Evolutionary conservation across 2,113 vertebrate genomes (phyloP).

Genomic region (Peucedramus taeniatus): DNA sequence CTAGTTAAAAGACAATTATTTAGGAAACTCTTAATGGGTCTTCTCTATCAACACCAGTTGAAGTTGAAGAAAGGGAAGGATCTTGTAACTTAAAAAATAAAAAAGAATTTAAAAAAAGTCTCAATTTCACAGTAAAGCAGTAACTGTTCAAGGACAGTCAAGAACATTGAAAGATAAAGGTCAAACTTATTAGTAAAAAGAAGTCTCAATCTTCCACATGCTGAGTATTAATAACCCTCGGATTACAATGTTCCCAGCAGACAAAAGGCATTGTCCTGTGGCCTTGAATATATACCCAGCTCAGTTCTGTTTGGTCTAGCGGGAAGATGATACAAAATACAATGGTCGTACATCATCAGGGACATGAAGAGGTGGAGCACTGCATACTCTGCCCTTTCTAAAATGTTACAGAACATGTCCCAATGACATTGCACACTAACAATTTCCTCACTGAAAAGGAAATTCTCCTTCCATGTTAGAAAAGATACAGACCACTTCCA

Average conservation of each 20-base stretch:
- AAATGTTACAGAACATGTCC: neutral
- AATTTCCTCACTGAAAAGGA: neutral
- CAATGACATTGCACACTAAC: neutral
- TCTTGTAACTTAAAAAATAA: neutral
- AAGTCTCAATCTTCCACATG: neutral
- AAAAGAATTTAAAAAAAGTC: neutral
- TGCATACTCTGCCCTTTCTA: neutral
- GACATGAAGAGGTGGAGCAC: neutral
- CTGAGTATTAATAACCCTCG: neutral
- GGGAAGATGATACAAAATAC: neutral
- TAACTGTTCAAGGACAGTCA: constrained; percentile 4
- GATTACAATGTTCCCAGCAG: constrained; percentile 10
- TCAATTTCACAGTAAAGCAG: neutral
- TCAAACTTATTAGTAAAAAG: constrained; percentile 33
- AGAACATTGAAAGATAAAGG: constrained; percentile 26
- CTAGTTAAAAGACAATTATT: neutral
- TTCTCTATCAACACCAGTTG: neutral
- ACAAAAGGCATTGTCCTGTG: neutral
- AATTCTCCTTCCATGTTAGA: neutral
- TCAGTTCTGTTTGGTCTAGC: neutral
- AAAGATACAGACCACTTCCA: neutral
- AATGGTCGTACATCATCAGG: neutral
- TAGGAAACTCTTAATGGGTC: neutral
- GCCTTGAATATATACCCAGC: neutral
- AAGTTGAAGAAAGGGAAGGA: neutral